A percentile compares a stretch with the other conserved stretches of the same genome.
phyloP scores from a whole-genome alignment of 2,888 invertebrate species.

The Dusona sp. region DNA sequence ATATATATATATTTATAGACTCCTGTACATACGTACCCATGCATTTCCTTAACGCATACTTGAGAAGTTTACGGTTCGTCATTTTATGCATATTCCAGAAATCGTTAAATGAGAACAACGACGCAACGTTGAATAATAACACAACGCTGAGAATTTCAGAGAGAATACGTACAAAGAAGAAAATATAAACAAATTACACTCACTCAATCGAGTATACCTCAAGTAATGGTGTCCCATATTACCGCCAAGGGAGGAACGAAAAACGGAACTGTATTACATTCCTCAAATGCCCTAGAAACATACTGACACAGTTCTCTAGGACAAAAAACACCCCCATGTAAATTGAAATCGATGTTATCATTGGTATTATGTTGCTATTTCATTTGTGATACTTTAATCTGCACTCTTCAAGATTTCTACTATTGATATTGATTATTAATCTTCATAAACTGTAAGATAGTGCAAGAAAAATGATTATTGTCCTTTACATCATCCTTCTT shows the following conservation, averaged over 20 bases:
- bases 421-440: slow-evolving; percentile 13
- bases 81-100: slow-evolving; percentile 38
- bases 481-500: not conserved
- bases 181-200: slow-evolving; percentile 6
- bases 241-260: not conserved
- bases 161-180: not conserved
- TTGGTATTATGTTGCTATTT: not conserved
- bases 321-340: slow-evolving; percentile 1
- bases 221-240: slow-evolving; percentile 1
- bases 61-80: slow-evolving; percentile 23
- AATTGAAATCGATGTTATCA: slow-evolving; percentile 7
- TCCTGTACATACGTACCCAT: not conserved
- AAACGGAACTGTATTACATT: slow-evolving; percentile 7
- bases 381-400: not conserved
- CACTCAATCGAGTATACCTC: not conserved
- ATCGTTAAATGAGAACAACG: slow-evolving; percentile 35
- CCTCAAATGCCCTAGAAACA: slow-evolving; percentile 54
- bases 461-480: not conserved
- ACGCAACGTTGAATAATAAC: slow-evolving; percentile 10
- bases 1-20: slow-evolving; percentile 3
- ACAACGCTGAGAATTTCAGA: slow-evolving; percentile 5
- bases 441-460: not conserved
- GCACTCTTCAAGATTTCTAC: not conserved
- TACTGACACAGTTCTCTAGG: slow-evolving; percentile 48
- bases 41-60: slow-evolving; percentile 21